Conservation (phyloP, 1,140 invertebrate species). For the Cardiocondyla obscurior region DNA sequence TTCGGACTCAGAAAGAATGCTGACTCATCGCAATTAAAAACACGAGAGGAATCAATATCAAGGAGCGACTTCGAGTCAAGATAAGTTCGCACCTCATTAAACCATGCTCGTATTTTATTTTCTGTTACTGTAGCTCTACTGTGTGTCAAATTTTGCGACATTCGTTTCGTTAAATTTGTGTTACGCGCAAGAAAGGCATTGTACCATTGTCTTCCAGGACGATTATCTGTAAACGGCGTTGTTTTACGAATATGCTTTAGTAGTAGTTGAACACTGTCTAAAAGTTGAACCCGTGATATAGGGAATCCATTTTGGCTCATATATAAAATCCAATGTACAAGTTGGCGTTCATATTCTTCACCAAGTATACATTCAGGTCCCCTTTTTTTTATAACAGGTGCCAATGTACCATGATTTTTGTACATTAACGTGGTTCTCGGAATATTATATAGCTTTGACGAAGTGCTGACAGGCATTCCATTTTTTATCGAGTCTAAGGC, state of each 20-base stretch:
- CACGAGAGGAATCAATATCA: conserved; percentile 2
- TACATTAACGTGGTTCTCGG: neutral
- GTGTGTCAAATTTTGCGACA: conserved; percentile 70
- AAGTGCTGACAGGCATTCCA: no score
- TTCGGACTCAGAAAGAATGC: conserved; percentile 9
- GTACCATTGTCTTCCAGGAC: conserved; percentile 71
- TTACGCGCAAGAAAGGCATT: conserved; percentile 70
- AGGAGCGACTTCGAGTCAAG: conserved; percentile 44
- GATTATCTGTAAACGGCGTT: conserved; percentile 71
- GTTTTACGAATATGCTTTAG: conserved; percentile 59
- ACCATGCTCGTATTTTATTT: conserved; percentile 61
- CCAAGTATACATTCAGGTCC: neutral
- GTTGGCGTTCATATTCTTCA: no score
- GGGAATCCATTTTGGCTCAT: no score
- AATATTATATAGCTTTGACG: neutral
- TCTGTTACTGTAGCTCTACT: conserved; percentile 66
- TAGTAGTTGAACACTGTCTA: conserved; percentile 73
- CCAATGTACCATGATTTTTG: neutral
- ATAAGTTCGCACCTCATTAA: conserved; percentile 62
- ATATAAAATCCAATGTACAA: no score
- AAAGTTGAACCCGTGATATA: conserved; percentile 70
- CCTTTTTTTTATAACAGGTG: neutral
- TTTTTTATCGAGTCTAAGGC: no score
- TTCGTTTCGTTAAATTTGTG: conserved; percentile 63
- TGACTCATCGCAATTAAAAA: conserved; percentile 16